Evolutionary conservation across 2,797 vertebrate genomes (phyloP).

Genomic region (Gastrophryne carolinensis): DNA sequence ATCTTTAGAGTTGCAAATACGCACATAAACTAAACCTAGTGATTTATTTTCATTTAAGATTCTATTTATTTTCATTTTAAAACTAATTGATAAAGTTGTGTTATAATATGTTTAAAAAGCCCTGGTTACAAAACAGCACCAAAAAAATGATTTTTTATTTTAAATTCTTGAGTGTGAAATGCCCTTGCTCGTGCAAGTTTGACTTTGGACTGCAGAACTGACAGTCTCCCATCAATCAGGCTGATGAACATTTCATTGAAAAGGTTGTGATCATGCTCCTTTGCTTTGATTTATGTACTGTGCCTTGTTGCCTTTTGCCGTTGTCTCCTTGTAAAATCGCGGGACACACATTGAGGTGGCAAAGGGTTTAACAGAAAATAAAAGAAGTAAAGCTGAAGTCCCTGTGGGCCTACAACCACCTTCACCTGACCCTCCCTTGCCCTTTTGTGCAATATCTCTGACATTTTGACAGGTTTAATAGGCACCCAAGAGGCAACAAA

Average conservation of each 20-base stretch:
- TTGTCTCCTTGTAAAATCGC: conserved; percentile 16
- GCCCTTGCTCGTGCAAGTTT: conserved; percentile 21
- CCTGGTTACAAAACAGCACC: not conserved
- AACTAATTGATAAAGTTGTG: too few relatives aligned
- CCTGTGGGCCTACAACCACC: conserved; percentile 49
- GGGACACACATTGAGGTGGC: conserved; percentile 25
- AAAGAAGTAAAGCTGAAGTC: conserved; percentile 35
- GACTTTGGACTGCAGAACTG: conserved; percentile 50
- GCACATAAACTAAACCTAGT: too few relatives aligned
- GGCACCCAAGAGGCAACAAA: conserved; percentile 60
- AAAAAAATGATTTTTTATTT: not conserved
- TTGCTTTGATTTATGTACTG: conserved; percentile 52
- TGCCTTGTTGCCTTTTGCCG: conserved; percentile 30
- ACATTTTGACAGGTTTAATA: conserved; percentile 64
- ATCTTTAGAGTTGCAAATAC: not conserved
- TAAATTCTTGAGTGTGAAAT: conserved; percentile 5
- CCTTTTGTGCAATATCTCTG: conserved; percentile 57
- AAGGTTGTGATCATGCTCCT: conserved; percentile 40
- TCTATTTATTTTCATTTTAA: too few relatives aligned
- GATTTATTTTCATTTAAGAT: too few relatives aligned
- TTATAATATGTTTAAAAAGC: too few relatives aligned
- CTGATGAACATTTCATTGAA: conserved; percentile 36
- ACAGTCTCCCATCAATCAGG: conserved; percentile 53
- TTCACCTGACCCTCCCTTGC: conserved; percentile 56
- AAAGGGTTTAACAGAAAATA: conserved; percentile 24